Evolutionary conservation across 1,140 invertebrate species (phyloP), one percentile per base, ranked within the genome.

Genomic region (Adelges cooleyi): DNA sequence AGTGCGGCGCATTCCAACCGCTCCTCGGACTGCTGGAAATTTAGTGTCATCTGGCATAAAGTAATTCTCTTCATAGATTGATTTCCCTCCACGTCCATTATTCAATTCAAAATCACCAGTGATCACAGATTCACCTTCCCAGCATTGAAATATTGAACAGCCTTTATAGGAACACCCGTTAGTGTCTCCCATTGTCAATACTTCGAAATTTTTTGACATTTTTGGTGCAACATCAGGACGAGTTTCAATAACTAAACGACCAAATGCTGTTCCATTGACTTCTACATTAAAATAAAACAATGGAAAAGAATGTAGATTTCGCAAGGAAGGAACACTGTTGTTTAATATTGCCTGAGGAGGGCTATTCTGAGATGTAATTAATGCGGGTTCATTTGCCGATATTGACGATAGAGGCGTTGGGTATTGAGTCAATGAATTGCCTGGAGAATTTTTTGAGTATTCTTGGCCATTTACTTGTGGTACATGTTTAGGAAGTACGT

Each of bases 131-230:
- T 89, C 86, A 33, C 84, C 84, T 69, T 84, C 84, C 86, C 86
- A 89, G 70, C 86, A 88, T 70, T 89, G 86, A 72, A 89, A 89
- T 66, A 90, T 83, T 53, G 81, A 77, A 73, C 87, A 90, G 13
- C 86, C 86, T 67, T 85, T 86, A 71, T 89, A 90, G 25, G 86
- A 84, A 62, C 86, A 80, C 11, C 88, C 88, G 46, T 22, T 48
- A 20, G 83, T 79, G 69, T 90, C 87, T 2, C 89, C 87, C 0
- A 85, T 88, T 11, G 86, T 82, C 3, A 95, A 76, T 1, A 85
- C 79, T 66, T 83, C 81, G 75, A 95, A 95, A 75, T 95, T 95
- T 73, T 90, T 87, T 22, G 87, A 85, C 81, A 95, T 95, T 72
- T 86, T 90, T 3, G 92, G 92, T 3, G 90, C 90, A 5, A 84